Base-by-base conservation (phyloP, 2,797 vertebrate genomes). In the Sylvilagus floridanus region DNA sequence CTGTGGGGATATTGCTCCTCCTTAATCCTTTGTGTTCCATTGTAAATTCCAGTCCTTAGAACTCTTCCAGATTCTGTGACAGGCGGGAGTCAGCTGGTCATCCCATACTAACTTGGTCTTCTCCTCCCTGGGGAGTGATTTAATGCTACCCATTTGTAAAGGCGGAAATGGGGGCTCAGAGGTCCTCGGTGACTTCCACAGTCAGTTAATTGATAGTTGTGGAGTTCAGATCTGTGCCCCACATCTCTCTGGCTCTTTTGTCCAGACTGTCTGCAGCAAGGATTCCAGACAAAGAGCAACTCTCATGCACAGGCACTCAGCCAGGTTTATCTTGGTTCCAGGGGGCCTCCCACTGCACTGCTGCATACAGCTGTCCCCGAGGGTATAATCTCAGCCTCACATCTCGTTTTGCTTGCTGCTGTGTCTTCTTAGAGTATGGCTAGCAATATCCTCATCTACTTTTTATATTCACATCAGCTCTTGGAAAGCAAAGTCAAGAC, bases 401-500 rank as follows among this genome's bases (percentile, higher is more conserved):
- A 9, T 21, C 35, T 84, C 47, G 10, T 50, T 47, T 30, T 71
- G 78, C 21, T 81, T 42, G 52, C 32, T 71, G 32, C 47, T 81
- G 24, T 63, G 2, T 30, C 78, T 62, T 8, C 62, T 86, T 57
- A 24, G 42, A 66, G 35, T n/a, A 30, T 26, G 68, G 42, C n/a
- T 75, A 30, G 42, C 22, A 42, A 66, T 42, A 88, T 87, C n/a
- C 54, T 78, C 50, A 81, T 21, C 21, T 89, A 63, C 4, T 52
- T 84, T 6, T n/a, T 73, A 60, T 54, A 32, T 37, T 90, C 54
- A 89, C 68, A 94, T 73, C 73, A 88, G 28, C 47, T 78, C 68
- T 90, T 83, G 69, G 73, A 83, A 88, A 88, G 24, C 7, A 32
- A 85, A 88, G 57, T 37, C 71, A 83, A 65, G 65, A 14, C n/a